Evolutionary conservation across 2,888 invertebrate genomes (phyloP).

Genomic region (Heterodera filipjevi): DNA sequence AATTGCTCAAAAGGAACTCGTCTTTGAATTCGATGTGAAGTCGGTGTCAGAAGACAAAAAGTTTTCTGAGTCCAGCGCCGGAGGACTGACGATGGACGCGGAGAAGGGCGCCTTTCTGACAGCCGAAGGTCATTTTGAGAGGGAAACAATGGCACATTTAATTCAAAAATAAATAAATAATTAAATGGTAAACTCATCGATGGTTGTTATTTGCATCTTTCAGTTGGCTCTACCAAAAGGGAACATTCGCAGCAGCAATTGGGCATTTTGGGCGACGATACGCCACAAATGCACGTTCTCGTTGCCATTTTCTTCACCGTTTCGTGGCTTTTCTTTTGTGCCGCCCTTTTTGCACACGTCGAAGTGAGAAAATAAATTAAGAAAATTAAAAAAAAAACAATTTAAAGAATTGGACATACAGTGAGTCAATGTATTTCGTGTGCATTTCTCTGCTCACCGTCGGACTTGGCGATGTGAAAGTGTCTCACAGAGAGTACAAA

Average conservation of each 20-base stretch:
- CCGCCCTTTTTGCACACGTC: slow-evolving; percentile 77
- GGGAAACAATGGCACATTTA: no score
- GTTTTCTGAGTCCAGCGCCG: background rate
- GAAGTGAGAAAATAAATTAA: slow-evolving; percentile 8
- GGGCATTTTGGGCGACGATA: slow-evolving; percentile 21
- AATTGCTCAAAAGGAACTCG: slow-evolving; percentile 15
- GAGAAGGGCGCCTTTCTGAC: slow-evolving; percentile 29
- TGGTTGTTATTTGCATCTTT: background rate
- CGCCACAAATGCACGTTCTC: slow-evolving; percentile 41
- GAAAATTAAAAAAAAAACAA: background rate
- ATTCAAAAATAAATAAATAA: no score
- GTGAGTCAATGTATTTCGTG: slow-evolving; percentile 68
- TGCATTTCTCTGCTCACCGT: slow-evolving; percentile 67
- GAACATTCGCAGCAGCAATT: slow-evolving; percentile 5
- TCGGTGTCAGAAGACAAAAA: background rate
- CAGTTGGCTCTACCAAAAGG: slow-evolving; percentile 2
- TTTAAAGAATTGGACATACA: slow-evolving; percentile 77
- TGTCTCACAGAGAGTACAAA: slow-evolving; percentile 55
- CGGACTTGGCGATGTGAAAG: slow-evolving; percentile 60
- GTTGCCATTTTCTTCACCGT: slow-evolving; percentile 76
- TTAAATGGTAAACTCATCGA: no score
- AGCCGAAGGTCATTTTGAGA: background rate
- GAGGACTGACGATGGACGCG: slow-evolving; percentile 36
- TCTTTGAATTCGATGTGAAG: slow-evolving; percentile 12
- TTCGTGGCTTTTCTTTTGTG: slow-evolving; percentile 85